A percentile compares a stretch with the other conserved stretches of the same genome.
Evolutionary conservation across 2,113 vertebrate genomes (phyloP).

Genomic region (Eulemur macaco): DNA sequence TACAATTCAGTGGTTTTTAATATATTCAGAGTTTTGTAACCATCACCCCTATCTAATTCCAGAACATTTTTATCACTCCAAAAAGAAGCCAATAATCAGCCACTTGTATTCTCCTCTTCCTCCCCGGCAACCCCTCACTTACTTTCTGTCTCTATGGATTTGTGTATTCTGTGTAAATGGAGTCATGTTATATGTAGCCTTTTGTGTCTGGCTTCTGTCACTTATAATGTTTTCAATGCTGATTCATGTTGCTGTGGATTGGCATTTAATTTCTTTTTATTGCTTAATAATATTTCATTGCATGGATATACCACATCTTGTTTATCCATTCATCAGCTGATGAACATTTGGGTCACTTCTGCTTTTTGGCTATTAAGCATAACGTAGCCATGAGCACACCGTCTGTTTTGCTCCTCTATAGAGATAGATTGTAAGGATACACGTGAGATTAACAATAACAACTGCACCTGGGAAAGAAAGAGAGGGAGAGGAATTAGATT

Average conservation of each 20-base stretch:
- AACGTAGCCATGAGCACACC: background rate
- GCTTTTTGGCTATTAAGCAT: background rate
- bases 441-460: constrained; percentile 17
- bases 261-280: background rate
- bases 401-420: background rate
- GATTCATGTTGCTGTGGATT: background rate
- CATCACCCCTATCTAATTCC: background rate
- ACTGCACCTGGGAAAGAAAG: background rate
- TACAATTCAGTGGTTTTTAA: too few species aligned
- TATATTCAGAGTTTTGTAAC: background rate
- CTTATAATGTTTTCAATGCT: background rate
- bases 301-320: background rate
- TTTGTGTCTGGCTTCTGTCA: background rate
- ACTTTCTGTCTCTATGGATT: background rate
- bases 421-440: background rate
- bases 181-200: background rate
- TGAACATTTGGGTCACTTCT: background rate
- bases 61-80: background rate
- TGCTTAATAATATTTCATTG: background rate
- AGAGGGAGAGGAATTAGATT: background rate
- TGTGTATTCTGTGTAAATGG: background rate
- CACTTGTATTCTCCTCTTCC: background rate
- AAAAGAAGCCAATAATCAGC: background rate
- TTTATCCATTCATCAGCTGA: background rate
- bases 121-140: background rate